Percentiles rank a stretch among this genome's conserved stretches.
Evolutionary conservation across 1,140 invertebrate genomes (phyloP).

Genomic region (Caenorhabditis briggsae): DNA sequence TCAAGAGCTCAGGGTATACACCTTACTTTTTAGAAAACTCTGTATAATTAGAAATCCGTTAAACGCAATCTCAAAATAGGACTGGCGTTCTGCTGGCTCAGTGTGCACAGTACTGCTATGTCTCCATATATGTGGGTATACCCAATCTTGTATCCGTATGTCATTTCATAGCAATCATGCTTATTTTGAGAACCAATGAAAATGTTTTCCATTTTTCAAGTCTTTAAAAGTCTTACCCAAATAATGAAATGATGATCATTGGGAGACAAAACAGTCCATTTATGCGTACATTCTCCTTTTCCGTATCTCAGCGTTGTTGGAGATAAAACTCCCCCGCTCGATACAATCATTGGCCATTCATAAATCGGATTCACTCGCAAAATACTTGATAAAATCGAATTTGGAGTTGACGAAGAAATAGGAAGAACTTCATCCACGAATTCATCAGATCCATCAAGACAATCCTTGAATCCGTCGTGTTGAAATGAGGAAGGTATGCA

Average conservation of each 20-base stretch:
- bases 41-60: too few relatives aligned
- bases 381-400: conserved; percentile 1
- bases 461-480: conserved; percentile 21
- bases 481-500: conserved; percentile 7
- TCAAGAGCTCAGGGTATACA: too few relatives aligned
- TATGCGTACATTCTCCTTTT: conserved; percentile 31
- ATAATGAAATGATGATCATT: conserved; percentile 30
- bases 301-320: conserved; percentile 25
- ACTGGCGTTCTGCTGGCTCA: too few relatives aligned
- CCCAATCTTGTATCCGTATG: conserved; percentile 11
- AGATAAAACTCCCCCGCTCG: conserved; percentile 15
- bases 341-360: conserved; percentile 37
- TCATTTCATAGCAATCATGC: too few relatives aligned
- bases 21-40: too few relatives aligned
- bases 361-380: conserved; percentile 4
- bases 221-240: conserved; percentile 16
- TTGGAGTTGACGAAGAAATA: conserved; percentile 1
- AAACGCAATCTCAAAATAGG: too few relatives aligned
- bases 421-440: not conserved
- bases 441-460: conserved; percentile 41
- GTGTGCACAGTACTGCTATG: too few relatives aligned
- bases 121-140: not conserved
- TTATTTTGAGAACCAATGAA: not conserved
- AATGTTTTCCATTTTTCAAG: not conserved
- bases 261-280: conserved; percentile 9